Conservation (phyloP, 2,888 invertebrate species). For the Drosophila algonquin region DNA sequence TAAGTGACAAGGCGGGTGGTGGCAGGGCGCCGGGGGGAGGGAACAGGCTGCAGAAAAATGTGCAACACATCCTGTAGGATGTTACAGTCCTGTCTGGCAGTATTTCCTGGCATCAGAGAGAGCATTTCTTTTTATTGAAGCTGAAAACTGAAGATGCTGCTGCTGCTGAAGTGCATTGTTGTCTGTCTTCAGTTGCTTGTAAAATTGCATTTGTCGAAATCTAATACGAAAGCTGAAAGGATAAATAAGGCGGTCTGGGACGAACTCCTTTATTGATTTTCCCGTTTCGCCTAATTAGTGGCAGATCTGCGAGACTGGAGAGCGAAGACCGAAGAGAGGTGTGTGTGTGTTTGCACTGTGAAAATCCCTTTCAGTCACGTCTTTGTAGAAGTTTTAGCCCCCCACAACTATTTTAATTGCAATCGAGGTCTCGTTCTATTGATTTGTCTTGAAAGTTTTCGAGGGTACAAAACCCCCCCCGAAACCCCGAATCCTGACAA, state of each 20-base stretch:
- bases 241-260: slow-evolving; percentile 3
- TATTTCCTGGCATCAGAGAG: not conserved
- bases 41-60: slow-evolving; percentile 38
- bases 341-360: not conserved
- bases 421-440: slow-evolving; percentile 43
- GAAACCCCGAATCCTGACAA: slow-evolving; percentile 57
- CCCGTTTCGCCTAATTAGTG: slow-evolving; percentile 53
- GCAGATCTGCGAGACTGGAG: not conserved
- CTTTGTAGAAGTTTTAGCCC: slow-evolving; percentile 34
- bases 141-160: not conserved
- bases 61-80: slow-evolving; percentile 35
- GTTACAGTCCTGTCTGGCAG: slow-evolving; percentile 2
- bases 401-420: slow-evolving; percentile 66
- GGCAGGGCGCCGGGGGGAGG: not conserved
- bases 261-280: slow-evolving; percentile 52
- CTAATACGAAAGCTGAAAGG: slow-evolving; percentile 13
- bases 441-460: slow-evolving; percentile 62
- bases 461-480: slow-evolving; percentile 12
- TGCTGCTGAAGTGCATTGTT: slow-evolving; percentile 29
- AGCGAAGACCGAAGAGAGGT: not conserved
- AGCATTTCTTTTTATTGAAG: not conserved
- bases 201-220: slow-evolving; percentile 48
- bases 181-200: slow-evolving; percentile 48
- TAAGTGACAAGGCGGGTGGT: slow-evolving; percentile 61
- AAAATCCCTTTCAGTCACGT: slow-evolving; percentile 52